Evolutionary conservation across 2,113 vertebrate genomes (phyloP).

Genomic region (Stigmatopora nigra): DNA sequence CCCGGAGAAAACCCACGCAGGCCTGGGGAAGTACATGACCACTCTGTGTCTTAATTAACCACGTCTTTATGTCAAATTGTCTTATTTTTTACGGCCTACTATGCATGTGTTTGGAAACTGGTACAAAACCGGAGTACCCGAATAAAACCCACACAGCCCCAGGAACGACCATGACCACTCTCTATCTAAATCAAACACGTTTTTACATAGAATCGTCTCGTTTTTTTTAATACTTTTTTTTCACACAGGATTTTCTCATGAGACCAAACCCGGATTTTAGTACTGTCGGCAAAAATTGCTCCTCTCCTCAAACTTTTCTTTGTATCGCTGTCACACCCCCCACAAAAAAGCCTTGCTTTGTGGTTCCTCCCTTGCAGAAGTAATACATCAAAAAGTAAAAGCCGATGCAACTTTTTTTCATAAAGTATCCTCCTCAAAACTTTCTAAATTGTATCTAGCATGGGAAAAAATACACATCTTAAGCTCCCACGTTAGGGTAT

Average conservation of each 20-base stretch:
- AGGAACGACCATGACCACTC: no score
- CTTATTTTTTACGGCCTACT: no score
- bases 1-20: no score
- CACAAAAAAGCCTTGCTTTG: not conserved
- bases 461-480: not conserved
- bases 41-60: no score
- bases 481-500: not conserved
- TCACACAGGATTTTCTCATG: not conserved
- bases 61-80: no score
- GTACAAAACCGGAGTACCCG: no score
- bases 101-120: no score
- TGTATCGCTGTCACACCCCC: not conserved
- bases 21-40: no score
- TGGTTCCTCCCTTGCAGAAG: not conserved
- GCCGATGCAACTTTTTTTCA: not conserved
- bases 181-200: not conserved
- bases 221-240: not conserved
- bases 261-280: not conserved
- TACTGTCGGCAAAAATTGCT: not conserved
- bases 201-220: not conserved
- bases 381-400: not conserved
- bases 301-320: not conserved
- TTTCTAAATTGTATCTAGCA: not conserved
- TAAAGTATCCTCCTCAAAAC: not conserved
- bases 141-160: no score